These are phyloP conservation scores for Cenopis cana DNA, from an alignment of 2,888 invertebrate species.

Conservation along the genomic window DNA sequence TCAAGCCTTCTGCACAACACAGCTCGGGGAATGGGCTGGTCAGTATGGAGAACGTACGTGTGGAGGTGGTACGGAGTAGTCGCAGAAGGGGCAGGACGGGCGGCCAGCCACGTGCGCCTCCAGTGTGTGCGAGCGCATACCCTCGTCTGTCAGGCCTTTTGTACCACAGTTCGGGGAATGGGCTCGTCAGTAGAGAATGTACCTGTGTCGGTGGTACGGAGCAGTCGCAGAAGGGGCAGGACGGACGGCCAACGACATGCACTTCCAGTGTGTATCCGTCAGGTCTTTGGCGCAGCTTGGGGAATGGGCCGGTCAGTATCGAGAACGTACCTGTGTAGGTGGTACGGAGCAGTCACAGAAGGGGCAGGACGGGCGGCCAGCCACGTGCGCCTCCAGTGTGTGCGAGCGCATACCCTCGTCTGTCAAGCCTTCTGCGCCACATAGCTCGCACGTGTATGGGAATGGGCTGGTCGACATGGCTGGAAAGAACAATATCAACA, in stretches of 20 bases:
- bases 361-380: constrained; percentile 91
- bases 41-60: constrained; percentile 56
- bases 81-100: constrained; percentile 93
- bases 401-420: constrained; percentile 92
- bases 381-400: constrained; percentile 91
- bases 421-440: constrained; percentile 92
- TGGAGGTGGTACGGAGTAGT: constrained; percentile 89
- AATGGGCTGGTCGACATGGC: constrained; percentile 78
- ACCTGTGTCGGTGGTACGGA: constrained; percentile 87
- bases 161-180: constrained; percentile 90
- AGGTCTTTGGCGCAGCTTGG: constrained; percentile 92
- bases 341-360: constrained; percentile 92
- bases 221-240: constrained; percentile 93
- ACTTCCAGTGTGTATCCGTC: constrained; percentile 90
- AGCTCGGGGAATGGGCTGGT: no score
- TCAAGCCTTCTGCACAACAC: no score
- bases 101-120: constrained; percentile 92
- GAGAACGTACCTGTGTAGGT: constrained; percentile 81
- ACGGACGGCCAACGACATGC: constrained; percentile 91
- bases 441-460: constrained; percentile 90
- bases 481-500: constrained; percentile 7
- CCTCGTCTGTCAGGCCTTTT: constrained; percentile 91
- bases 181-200: neutral
- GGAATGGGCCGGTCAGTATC: no score
- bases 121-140: constrained; percentile 91